These are phyloP conservation scores for Chrysotoxum bicinctum DNA, from an alignment of 2,888 invertebrate species.

Conservation along the genomic window DNA sequence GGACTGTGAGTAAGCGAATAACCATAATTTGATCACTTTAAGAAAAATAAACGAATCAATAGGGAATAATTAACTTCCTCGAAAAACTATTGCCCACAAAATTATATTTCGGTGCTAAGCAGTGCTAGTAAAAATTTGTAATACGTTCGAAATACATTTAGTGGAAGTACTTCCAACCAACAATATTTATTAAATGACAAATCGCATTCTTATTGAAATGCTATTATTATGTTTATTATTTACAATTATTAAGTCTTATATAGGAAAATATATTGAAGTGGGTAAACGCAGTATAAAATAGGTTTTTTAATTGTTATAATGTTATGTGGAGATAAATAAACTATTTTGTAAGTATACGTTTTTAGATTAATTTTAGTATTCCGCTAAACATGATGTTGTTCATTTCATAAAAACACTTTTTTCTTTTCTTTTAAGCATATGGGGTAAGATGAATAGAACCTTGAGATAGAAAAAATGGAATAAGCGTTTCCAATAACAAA, in stretches of 20 bases:
- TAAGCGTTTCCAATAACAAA: too few species aligned
- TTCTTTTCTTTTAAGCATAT: too few species aligned
- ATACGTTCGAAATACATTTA: not conserved
- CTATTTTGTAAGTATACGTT: too few species aligned
- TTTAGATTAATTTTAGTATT: too few species aligned
- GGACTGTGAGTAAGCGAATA: not conserved
- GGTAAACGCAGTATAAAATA: too few species aligned
- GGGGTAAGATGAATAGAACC: too few species aligned
- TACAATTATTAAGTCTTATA: not conserved
- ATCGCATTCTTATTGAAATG: not conserved
- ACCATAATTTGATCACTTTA: not conserved
- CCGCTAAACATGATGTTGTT: too few species aligned
- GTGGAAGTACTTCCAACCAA: not conserved
- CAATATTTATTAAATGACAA: not conserved
- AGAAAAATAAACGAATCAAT: slow-evolving; percentile 9
- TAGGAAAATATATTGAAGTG: too few species aligned
- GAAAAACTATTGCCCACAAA: not conserved
- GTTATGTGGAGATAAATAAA: too few species aligned
- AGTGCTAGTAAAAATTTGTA: not conserved
- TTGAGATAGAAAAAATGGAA: too few species aligned
- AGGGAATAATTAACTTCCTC: not conserved
- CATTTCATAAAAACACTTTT: too few species aligned
- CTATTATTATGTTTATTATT: not conserved
- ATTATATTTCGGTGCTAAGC: not conserved
- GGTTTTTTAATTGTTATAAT: too few species aligned